Percentiles rank a stretch among this genome's conserved stretches.
Conservation (phyloP, 2,797 vertebrate species). For the Apogon hyalosoma region DNA sequence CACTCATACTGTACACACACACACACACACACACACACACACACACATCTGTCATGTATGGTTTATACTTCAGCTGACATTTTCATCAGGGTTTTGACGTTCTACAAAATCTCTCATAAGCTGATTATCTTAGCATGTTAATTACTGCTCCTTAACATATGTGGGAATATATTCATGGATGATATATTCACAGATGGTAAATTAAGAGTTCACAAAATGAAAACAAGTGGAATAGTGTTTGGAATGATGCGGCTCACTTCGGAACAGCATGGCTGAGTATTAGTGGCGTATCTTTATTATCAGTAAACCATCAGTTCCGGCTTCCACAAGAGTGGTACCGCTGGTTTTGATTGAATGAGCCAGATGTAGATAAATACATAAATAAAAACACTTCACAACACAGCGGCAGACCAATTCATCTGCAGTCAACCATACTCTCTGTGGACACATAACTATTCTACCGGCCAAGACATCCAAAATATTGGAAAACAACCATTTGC, state of each 20-base stretch:
- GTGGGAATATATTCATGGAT: no score
- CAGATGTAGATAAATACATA: conserved; percentile 9
- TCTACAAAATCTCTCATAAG: conserved; percentile 47
- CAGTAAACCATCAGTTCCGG: not conserved
- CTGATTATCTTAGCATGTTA: conserved; percentile 61
- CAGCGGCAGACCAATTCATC: conserved; percentile 24
- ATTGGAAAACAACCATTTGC: conserved; percentile 42
- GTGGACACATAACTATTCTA: conserved; percentile 10
- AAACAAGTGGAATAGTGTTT: conserved; percentile 3
- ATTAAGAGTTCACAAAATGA: conserved; percentile 21
- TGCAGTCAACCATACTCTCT: conserved; percentile 13
- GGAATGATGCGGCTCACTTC: not conserved
- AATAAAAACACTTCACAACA: conserved; percentile 1
- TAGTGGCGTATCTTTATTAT: conserved; percentile 1
- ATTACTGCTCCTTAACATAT: conserved; percentile 28
- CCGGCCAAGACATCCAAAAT: conserved; percentile 39
- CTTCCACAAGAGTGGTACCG: not conserved
- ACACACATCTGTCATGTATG: not conserved
- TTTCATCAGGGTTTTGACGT: conserved; percentile 52
- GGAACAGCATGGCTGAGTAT: conserved; percentile 6
- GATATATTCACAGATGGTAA: no score
- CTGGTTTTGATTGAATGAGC: conserved; percentile 23
- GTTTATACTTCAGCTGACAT: conserved; percentile 29
- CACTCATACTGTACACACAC: conserved; percentile 2
- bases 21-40: conserved; percentile 18